These are phyloP conservation scores for Caenorhabditis imperialis DNA, from an alignment of 2,888 invertebrate genomes.

Conservation along the genomic window DNA sequence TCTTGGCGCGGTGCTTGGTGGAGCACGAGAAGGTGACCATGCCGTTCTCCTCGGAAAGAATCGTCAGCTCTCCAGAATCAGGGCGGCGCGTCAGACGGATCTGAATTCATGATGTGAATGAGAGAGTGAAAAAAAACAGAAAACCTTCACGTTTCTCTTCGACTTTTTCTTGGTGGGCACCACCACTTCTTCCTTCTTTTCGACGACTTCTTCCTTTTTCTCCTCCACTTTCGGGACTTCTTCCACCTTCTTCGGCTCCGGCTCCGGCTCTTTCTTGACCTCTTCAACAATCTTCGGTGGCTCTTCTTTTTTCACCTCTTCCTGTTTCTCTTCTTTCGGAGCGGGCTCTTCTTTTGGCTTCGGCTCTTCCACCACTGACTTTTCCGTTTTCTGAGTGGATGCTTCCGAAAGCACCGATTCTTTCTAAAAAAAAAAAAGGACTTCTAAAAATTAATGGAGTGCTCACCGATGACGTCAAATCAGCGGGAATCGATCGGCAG, in stretches of 20 bases:
- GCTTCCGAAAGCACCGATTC: slow-evolving; percentile 19
- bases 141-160: neutral
- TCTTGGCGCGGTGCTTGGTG: slow-evolving; percentile 22
- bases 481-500: slow-evolving; percentile 17
- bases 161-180: slow-evolving; percentile 2
- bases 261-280: neutral
- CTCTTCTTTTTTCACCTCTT: slow-evolving; percentile 1
- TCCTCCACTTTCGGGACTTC: slow-evolving; percentile 2
- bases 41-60: slow-evolving; percentile 23
- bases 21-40: slow-evolving; percentile 28
- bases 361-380: slow-evolving; percentile 3
- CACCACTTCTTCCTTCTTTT: slow-evolving; percentile 11
- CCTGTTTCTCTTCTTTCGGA: neutral
- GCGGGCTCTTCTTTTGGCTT: neutral
- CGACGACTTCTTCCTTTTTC: slow-evolving; percentile 21
- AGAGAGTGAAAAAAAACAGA: neutral
- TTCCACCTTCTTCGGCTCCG: neutral
- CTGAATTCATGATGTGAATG: slow-evolving; percentile 1
- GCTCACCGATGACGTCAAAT: slow-evolving; percentile 3
- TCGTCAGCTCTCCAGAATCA: slow-evolving; percentile 36
- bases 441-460: neutral
- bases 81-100: slow-evolving; percentile 23
- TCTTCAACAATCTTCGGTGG: neutral
- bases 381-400: slow-evolving; percentile 19
- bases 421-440: neutral